Base-by-base conservation (phyloP, 2,888 invertebrate genomes). In the Dynastes maya region DNA sequence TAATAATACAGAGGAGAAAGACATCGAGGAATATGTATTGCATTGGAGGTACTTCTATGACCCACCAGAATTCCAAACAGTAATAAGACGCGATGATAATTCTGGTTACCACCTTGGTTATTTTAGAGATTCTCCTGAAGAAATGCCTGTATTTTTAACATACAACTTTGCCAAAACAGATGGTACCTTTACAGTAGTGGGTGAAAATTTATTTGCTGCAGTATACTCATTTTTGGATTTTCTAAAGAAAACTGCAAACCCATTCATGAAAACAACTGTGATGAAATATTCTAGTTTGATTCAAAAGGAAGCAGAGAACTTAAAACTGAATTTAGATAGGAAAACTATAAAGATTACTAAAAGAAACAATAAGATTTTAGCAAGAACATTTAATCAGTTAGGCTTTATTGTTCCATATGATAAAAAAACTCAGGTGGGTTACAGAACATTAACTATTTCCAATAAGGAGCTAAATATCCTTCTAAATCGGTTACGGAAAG, bases 41-140 rank as follows among this genome's bases (percentile, higher is more conserved):
- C 97, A 98, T 87, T 97, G 96, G 95, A 92, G 98, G 83, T 98
- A 95, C 89, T 97, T 92, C 87, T 97, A 95, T 88, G 98, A 99
- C 90, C 96, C 97, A 9, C 98, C 98, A 9, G 98, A 98, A 89
- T 96, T 98, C 88, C 96, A 97, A 92, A 94, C 96, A 2, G 90
- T 96, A 58, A 87, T 96, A 71, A 93, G 92, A 86, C 92, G 91
- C 29, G 93, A 93, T 85, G 92, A 92, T 70, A 91, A 91, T 70
- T 92, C 92, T 79, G 94, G 95, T 80, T 93, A 93, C 82, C 98
- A 98, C 87, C 93, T 96, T 85, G 98, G 98, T 5, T 98, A 97
- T 88, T 97, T 94, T 90, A 92, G 97, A 85, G 98, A 98, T 90
- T 92, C 92, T 80, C 95, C 96, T 0, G 90, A 92, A 45, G 93